A percentile compares a stretch with the other conserved stretches of the same genome.
phyloP scores from a whole-genome alignment of 2,888 invertebrate genomes.

The Dryobotodes eremita region DNA sequence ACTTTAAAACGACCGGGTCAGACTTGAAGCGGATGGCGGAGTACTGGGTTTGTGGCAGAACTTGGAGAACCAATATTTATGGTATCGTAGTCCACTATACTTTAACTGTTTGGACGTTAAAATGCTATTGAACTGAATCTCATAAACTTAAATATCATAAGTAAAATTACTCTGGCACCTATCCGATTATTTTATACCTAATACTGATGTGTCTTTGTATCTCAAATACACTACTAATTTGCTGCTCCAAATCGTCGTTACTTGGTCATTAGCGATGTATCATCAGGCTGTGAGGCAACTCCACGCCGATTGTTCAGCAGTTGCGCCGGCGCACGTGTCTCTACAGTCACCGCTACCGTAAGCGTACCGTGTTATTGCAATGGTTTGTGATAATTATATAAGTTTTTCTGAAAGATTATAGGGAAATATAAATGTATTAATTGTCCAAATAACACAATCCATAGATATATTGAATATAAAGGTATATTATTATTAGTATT shows the following conservation, averaged over 20 bases:
- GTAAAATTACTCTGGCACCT: not conserved
- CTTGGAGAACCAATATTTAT: not conserved
- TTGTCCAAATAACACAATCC: not conserved
- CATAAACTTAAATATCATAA: not conserved
- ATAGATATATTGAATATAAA: not conserved
- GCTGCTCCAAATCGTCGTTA: constrained; percentile 25
- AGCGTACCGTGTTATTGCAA: constrained; percentile 44
- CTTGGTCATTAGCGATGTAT: constrained; percentile 59
- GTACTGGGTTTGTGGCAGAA: not conserved
- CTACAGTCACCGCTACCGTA: constrained; percentile 62
- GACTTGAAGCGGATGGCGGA: not conserved
- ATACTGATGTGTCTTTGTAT: not conserved
- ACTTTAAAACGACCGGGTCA: not conserved
- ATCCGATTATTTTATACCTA: not conserved
- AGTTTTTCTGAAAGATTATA: not conserved
- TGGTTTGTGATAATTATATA: not conserved
- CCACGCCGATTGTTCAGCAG: constrained; percentile 57
- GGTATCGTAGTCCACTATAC: not conserved
- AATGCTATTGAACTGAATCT: not conserved
- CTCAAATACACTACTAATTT: constrained; percentile 7
- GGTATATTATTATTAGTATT: too few relatives aligned
- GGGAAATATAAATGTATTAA: not conserved
- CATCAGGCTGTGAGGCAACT: constrained; percentile 59
- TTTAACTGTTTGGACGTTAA: not conserved
- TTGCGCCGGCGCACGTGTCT: constrained; percentile 72